Conservation (phyloP, 2,113 vertebrate species). For the Cepphus grylle region DNA sequence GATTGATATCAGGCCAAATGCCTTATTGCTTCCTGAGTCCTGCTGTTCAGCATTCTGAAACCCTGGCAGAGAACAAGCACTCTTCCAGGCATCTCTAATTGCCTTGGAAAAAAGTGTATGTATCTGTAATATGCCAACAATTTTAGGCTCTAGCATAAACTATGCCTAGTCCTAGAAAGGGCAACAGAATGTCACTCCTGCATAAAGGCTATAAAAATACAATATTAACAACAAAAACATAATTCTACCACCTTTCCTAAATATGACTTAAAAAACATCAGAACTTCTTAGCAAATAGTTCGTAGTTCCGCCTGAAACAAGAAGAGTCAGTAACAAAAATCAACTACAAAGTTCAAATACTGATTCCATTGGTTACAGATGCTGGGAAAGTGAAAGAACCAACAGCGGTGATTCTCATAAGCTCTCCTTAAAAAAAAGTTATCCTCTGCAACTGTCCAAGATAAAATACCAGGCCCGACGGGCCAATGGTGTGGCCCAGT, state of each 20-base stretch:
- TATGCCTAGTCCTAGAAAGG: background rate
- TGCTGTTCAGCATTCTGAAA: conserved; percentile 16
- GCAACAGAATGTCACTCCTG: background rate
- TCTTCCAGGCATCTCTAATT: background rate
- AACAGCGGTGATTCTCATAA: background rate
- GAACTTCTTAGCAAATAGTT: background rate
- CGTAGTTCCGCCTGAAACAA: background rate
- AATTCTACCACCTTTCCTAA: background rate
- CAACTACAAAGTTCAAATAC: background rate
- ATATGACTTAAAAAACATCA: background rate
- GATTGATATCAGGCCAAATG: background rate
- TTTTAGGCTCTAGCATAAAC: background rate
- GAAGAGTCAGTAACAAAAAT: background rate
- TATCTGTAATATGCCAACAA: background rate
- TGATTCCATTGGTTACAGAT: background rate
- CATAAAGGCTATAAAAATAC: background rate
- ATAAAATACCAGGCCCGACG: background rate
- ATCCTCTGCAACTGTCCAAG: background rate
- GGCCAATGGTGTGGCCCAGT: background rate
- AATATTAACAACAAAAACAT: background rate
- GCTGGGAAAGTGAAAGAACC: background rate
- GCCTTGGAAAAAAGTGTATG: background rate
- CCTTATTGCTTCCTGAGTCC: conserved; percentile 7
- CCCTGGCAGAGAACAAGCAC: background rate
- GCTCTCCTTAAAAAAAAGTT: background rate